Percentiles rank a stretch among this genome's conserved stretches.
These are phyloP conservation scores for Mnemiopsis leidyi DNA, from an alignment of 37 sponge, comb jelly and placozoan species.

Conservation along the genomic window DNA sequence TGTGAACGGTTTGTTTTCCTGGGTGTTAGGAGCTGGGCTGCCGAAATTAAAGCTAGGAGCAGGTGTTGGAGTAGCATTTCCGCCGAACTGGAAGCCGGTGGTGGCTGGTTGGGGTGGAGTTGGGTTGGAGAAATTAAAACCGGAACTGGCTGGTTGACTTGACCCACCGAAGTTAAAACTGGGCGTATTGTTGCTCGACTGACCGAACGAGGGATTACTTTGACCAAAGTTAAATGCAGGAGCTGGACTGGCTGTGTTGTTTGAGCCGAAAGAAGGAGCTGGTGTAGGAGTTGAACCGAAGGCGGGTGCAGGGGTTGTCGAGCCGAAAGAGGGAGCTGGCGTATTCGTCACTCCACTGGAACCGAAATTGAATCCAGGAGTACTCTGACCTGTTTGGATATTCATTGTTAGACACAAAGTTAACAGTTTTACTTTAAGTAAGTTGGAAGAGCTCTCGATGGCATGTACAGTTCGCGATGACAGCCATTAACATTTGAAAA, in stretches of 20 bases:
- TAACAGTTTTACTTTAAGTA: too few relatives aligned
- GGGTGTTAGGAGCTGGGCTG: neutral
- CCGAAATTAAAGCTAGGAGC: neutral
- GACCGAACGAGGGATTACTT: neutral
- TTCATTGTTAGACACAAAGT: too few relatives aligned
- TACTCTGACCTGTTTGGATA: neutral
- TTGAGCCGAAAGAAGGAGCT: neutral
- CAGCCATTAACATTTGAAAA: neutral
- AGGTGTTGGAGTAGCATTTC: neutral
- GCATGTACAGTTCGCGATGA: too few relatives aligned
- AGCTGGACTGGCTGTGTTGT: neutral
- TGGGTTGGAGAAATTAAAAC: neutral
- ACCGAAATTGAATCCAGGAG: slow-evolving; percentile 9
- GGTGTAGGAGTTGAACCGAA: neutral
- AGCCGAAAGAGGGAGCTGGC: slow-evolving; percentile 7
- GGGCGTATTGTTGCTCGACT: neutral
- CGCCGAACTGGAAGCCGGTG: neutral
- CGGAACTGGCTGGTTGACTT: neutral
- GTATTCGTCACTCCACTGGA: neutral
- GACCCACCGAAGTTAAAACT: slow-evolving; percentile 12
- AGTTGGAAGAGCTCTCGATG: too few relatives aligned
- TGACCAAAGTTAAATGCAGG: slow-evolving; percentile 39
- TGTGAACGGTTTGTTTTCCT: slow-evolving; percentile 27
- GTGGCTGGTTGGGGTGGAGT: neutral
- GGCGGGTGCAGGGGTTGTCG: neutral